Conservation (phyloP, 2,888 invertebrate species). For the Coronaproctus castanopsis region DNA sequence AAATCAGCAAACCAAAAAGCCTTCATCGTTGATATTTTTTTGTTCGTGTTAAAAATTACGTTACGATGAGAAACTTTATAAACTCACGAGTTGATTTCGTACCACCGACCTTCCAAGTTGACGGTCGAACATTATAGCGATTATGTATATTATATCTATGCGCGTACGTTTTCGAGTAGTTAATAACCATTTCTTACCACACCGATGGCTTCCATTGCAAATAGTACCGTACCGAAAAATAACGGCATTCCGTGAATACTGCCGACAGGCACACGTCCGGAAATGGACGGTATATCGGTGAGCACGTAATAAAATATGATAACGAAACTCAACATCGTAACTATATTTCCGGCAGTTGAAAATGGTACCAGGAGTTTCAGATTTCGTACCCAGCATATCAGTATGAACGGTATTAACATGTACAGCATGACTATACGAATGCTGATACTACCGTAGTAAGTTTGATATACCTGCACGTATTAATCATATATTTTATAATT, state of each 20-base stretch:
- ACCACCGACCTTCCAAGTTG: too few relatives aligned
- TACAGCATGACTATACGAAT: constrained; percentile 22
- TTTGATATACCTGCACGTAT: constrained; percentile 12
- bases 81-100: too few relatives aligned
- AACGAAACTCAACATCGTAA: constrained; percentile 62
- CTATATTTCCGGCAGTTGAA: constrained; percentile 66
- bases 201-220: constrained; percentile 86
- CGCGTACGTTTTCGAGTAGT: too few relatives aligned
- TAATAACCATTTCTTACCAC: constrained; percentile 42
- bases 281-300: constrained; percentile 42
- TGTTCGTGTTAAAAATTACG: too few relatives aligned
- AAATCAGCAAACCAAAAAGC: too few relatives aligned
- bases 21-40: too few relatives aligned
- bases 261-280: constrained; percentile 41
- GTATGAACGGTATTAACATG: constrained; percentile 32
- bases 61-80: too few relatives aligned
- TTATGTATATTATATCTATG: too few relatives aligned
- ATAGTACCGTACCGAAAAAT: constrained; percentile 88
- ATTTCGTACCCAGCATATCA: constrained; percentile 63
- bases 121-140: too few relatives aligned
- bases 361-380: constrained; percentile 72
- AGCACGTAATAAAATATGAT: constrained; percentile 73
- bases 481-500: too few relatives aligned
- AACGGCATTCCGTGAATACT: constrained; percentile 52
- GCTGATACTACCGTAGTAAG: constrained; percentile 10